Base-by-base conservation (phyloP, 2,113 vertebrate genomes). In the Neolamprologus brichardi region DNA sequence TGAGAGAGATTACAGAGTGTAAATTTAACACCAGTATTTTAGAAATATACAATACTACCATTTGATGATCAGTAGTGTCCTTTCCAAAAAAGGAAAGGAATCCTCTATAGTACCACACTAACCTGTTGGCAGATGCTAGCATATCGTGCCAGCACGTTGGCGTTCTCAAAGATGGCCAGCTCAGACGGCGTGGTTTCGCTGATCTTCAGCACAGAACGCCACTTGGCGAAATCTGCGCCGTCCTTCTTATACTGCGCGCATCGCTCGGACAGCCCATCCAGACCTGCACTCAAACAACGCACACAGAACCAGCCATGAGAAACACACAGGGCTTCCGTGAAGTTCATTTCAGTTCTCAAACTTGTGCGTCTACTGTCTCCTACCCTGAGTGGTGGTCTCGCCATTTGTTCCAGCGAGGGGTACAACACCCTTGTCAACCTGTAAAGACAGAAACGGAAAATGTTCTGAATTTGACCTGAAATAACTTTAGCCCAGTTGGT, bases 91-190 rank as follows among this genome's bases (percentile, higher is more conserved):
- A 28, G 5, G 2, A 44, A 46, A 72, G 14, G 3, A 46, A 46
- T 7, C 18, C 8, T 23, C 10, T 7, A n/a, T 28, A 23, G 53
- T 34, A 9, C 20, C 20, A 44, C 52, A 88, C 91, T 25, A 46
- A 99, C 98, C 98, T 99, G 98, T 96, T 99, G 98, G 96, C 98
- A 99, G 96, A 99, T 99, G 95, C 98, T 99, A 88, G 98, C 98
- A 1, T 99, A 99, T 89, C 98, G 97, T 5, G 98, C 98, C 93
- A 99, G 94, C n/a, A 99, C 98, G 0, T 98, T 99, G 87, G 98
- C 98, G 2, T 99, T 99, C 96, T 99, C 98, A 92, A 96, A 93
- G 96, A 99, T 98, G 87, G 98, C 98, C 1, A 99, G 96, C 1
- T 98, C 82, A 0, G 98, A 99, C 8, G 98, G 98, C 0, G 98